phyloP scores from a whole-genome alignment of 2,797 vertebrate genomes.

The Cygnus olor region DNA sequence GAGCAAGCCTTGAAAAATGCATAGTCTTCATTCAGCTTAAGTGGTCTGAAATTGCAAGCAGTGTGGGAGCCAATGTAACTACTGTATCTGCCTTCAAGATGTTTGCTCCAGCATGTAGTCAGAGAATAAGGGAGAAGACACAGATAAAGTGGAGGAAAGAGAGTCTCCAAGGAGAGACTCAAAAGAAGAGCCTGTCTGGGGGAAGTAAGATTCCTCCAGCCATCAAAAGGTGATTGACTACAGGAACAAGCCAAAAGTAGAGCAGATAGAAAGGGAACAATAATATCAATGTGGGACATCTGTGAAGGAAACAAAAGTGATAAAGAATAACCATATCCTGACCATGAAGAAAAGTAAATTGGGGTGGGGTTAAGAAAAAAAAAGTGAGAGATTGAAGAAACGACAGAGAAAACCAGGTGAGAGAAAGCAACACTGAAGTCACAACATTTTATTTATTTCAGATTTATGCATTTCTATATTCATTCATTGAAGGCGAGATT shows the following conservation, averaged over 20 bases:
- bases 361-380: rapidly evolving
- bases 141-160: neutral
- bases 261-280: neutral
- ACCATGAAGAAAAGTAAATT: neutral
- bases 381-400: neutral
- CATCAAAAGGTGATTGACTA: neutral
- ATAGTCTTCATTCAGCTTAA: neutral
- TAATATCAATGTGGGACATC: neutral
- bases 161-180: neutral
- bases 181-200: neutral
- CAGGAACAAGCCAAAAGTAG: neutral
- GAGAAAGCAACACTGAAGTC: neutral
- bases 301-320: neutral
- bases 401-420: neutral
- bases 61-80: neutral
- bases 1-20: neutral
- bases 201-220: neutral
- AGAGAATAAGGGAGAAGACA: neutral
- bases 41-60: rapidly evolving
- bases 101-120: rapidly evolving
- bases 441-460: conserved; percentile 44
- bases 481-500: conserved; percentile 40
- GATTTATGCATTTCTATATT: conserved; percentile 26
- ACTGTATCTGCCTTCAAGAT: neutral
- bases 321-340: neutral